Evolutionary conservation across 1,140 invertebrate genomes (phyloP).

Genomic region (Scaptodrosophila lebanonensis): DNA sequence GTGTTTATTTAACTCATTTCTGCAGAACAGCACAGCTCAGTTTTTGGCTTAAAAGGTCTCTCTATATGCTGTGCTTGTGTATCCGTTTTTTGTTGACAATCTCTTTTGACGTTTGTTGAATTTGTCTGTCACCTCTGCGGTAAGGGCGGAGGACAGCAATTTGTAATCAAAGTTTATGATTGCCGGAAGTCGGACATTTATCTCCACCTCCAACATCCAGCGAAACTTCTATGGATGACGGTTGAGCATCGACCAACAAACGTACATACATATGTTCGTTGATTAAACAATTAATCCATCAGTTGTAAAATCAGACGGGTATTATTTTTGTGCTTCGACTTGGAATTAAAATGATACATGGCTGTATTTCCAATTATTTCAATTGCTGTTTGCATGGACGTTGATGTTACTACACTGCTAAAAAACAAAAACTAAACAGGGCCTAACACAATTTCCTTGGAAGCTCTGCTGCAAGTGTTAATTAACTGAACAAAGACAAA

Average conservation of each 20-base stretch:
- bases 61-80: neutral
- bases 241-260: slow-evolving; percentile 43
- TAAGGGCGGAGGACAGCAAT: slow-evolving; percentile 15
- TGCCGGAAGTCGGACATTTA: slow-evolving; percentile 39
- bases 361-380: slow-evolving; percentile 20
- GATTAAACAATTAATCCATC: slow-evolving; percentile 58
- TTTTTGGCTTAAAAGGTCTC: slow-evolving; percentile 11
- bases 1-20: slow-evolving; percentile 24
- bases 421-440: no score
- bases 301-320: slow-evolving; percentile 30
- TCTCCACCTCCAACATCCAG: slow-evolving; percentile 51
- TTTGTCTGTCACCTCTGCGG: slow-evolving; percentile 36
- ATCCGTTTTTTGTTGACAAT: slow-evolving; percentile 38
- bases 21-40: slow-evolving; percentile 10
- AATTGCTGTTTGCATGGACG: no score
- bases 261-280: slow-evolving; percentile 29
- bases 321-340: neutral
- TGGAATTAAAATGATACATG: slow-evolving; percentile 67
- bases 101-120: slow-evolving; percentile 54
- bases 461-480: no score
- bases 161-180: slow-evolving; percentile 44
- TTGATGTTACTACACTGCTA: no score
- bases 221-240: neutral
- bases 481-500: no score
- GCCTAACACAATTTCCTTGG: no score